A percentile compares a stretch with the other conserved stretches of the same genome.
These are phyloP conservation scores for Musca vetustissima DNA, from an alignment of 1,140 invertebrate species.

Conservation along the genomic window DNA sequence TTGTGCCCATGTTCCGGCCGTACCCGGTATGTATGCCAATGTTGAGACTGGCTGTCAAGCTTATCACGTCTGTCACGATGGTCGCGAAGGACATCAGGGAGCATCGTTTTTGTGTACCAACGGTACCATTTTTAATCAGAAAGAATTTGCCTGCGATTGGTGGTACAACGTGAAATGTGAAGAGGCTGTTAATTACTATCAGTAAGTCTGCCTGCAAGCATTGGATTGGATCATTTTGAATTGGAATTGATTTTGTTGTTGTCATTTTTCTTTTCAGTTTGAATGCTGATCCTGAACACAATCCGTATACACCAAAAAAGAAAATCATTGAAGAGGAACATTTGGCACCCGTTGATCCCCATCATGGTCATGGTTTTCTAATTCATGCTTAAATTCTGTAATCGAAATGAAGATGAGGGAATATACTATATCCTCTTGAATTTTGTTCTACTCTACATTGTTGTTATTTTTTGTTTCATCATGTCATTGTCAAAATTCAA, in stretches of 20 bases:
- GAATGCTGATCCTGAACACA: conserved; percentile 76
- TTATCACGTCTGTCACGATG: conserved; percentile 82
- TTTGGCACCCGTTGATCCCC: conserved; percentile 23
- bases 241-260: conserved; percentile 28
- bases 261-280: conserved; percentile 61
- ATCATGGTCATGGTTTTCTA: conserved; percentile 53
- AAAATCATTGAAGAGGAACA: conserved; percentile 58
- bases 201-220: conserved; percentile 33
- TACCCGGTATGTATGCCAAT: conserved; percentile 85
- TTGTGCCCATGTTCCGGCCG: conserved; percentile 71
- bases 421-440: too few species aligned
- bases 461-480: not conserved
- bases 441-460: not conserved
- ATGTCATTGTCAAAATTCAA: not conserved
- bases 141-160: conserved; percentile 87
- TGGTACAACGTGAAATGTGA: conserved; percentile 88
- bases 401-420: too few species aligned
- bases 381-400: conserved; percentile 40
- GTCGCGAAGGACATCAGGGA: conserved; percentile 77
- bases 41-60: conserved; percentile 86
- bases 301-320: conserved; percentile 74
- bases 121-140: conserved; percentile 85
- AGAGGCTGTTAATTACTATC: conserved; percentile 60
- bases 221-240: not conserved
- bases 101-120: conserved; percentile 84